Conservation (phyloP, 2,888 invertebrate genomes). For the Leucoma salicis region DNA sequence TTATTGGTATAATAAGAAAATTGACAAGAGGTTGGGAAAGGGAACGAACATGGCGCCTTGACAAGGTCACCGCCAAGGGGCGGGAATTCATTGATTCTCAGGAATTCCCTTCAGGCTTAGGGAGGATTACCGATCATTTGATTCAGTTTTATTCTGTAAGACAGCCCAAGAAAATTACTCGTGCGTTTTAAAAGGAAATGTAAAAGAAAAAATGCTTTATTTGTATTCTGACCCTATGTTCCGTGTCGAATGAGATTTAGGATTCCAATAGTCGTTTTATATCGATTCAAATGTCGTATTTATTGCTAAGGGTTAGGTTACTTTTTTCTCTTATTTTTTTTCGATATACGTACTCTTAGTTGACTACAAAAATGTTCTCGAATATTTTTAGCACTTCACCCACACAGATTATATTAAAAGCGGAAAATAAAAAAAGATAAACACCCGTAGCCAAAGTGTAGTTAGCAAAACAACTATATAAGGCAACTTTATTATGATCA, state of each 20-base stretch:
- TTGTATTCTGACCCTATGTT: slow-evolving; percentile 14
- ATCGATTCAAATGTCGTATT: neutral
- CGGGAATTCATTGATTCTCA: slow-evolving; percentile 34
- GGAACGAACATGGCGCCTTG: slow-evolving; percentile 10
- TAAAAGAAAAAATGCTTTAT: slow-evolving; percentile 14
- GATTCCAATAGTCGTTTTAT: slow-evolving; percentile 1
- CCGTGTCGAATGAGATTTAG: slow-evolving; percentile 14
- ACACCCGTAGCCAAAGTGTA: too few relatives aligned
- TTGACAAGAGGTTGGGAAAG: slow-evolving; percentile 36
- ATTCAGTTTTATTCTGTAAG: slow-evolving; percentile 34
- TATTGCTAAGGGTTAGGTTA: neutral
- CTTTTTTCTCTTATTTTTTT: neutral
- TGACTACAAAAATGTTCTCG: too few relatives aligned
- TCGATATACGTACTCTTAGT: neutral
- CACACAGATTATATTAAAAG: too few relatives aligned
- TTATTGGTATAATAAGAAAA: slow-evolving; percentile 45
- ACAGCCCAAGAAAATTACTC: slow-evolving; percentile 27
- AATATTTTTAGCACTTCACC: too few relatives aligned
- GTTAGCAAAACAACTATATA: too few relatives aligned
- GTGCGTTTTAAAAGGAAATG: slow-evolving; percentile 18
- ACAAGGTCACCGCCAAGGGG: slow-evolving; percentile 30
- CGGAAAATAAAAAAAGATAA: too few relatives aligned
- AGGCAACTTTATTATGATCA: too few relatives aligned
- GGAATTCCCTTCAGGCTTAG: slow-evolving; percentile 31
- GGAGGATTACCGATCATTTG: slow-evolving; percentile 41